phyloP scores from a whole-genome alignment of 53 echinoderm and acorn worm species.

The Arbacia lixula region DNA sequence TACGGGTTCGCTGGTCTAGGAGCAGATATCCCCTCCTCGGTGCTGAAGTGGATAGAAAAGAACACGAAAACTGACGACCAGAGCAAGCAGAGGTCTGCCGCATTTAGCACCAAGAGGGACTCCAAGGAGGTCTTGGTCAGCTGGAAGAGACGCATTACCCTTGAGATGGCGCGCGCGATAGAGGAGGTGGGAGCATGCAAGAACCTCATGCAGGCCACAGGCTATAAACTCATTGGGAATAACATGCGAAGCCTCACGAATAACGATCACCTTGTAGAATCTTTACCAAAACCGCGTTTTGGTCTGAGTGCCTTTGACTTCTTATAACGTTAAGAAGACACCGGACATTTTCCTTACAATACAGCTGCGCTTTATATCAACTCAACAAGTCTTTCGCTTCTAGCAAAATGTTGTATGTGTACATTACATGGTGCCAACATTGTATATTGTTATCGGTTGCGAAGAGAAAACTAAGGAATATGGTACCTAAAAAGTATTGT shows the following conservation, averaged over 20 bases:
- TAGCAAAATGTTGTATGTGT: no score
- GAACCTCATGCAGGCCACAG: conserved; percentile 67
- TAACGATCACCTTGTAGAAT: background rate
- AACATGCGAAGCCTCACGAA: conserved; percentile 10
- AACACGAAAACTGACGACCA: conserved; percentile 60
- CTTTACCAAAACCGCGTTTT: conserved; percentile 3
- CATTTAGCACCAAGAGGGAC: conserved; percentile 62
- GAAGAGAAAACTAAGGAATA: no score
- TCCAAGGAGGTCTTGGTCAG: conserved; percentile 60
- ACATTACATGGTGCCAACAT: no score
- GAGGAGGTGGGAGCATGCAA: conserved; percentile 72
- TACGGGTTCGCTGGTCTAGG: conserved; percentile 60
- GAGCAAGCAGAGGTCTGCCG: conserved; percentile 50
- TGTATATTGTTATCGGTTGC: no score
- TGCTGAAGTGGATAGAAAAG: conserved; percentile 53
- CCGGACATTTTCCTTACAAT: no score
- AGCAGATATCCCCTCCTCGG: conserved; percentile 40
- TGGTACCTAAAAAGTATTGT: no score
- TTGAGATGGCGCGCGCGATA: conserved; percentile 55
- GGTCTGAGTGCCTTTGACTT: conserved; percentile 1
- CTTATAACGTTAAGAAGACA: background rate
- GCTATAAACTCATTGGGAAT: conserved; percentile 58
- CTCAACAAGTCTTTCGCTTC: no score
- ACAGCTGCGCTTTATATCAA: no score
- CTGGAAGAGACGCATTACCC: conserved; percentile 65